Evolutionary conservation across 1,140 invertebrate species (phyloP).

Genomic region (Rhizoglyphus robini): DNA sequence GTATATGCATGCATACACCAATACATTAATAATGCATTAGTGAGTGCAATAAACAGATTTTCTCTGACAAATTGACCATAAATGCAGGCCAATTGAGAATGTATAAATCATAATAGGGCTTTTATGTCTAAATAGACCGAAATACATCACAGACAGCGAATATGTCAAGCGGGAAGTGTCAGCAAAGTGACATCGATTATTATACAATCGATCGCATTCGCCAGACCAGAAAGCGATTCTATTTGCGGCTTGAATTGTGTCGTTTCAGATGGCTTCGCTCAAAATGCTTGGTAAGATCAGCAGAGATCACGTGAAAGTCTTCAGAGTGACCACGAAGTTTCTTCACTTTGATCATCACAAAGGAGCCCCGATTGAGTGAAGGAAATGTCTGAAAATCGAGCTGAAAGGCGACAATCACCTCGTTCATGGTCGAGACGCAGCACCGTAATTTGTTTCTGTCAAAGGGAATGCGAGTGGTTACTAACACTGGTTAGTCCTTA

Average conservation of each 20-base stretch:
- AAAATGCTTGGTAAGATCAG: background rate
- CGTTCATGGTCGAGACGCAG: background rate
- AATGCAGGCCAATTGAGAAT: no score
- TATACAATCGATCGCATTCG: background rate
- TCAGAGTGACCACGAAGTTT: background rate
- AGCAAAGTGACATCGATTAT: background rate
- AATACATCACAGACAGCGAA: no score
- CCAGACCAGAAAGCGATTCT: background rate
- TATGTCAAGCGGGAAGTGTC: background rate
- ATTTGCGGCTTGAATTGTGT: background rate
- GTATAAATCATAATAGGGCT: no score
- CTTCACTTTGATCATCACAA: constrained; percentile 8
- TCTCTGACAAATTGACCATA: no score
- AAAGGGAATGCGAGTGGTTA: background rate
- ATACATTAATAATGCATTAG: no score
- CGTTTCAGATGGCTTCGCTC: background rate
- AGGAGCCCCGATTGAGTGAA: background rate
- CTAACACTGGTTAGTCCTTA: background rate
- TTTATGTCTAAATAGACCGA: no score
- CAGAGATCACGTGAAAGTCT: background rate
- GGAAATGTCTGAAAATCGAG: background rate
- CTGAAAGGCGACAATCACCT: background rate
- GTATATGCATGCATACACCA: no score
- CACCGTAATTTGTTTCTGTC: background rate
- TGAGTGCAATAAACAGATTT: no score